A percentile compares a stretch with the other conserved stretches of the same genome.
phyloP scores from a whole-genome alignment of 92 coral and sea anemone genomes.

The Virgularia gustaviana region DNA sequence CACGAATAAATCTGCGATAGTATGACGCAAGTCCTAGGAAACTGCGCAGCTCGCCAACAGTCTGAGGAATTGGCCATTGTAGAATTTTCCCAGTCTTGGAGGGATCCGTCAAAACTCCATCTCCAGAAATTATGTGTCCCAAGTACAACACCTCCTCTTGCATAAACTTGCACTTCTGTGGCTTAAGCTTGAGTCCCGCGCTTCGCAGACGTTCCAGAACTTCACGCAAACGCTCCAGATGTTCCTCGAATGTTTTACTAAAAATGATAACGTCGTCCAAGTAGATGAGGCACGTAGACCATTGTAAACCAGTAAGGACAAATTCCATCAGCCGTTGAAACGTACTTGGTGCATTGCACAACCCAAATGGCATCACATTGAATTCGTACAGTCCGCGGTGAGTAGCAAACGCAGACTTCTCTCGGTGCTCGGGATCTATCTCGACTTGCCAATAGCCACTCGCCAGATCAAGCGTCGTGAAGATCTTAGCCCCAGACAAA shows the following conservation, averaged over 20 bases:
- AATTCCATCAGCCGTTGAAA: background rate
- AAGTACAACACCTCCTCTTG: background rate
- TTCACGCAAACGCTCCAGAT: background rate
- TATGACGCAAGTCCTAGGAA: background rate
- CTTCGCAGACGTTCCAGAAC: background rate
- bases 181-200: background rate
- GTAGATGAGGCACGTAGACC: conserved; percentile 5
- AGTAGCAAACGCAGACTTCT: background rate
- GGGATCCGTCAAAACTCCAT: background rate
- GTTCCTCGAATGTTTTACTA: background rate
- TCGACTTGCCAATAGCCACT: conserved; percentile 12
- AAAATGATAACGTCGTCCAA: background rate
- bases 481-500: conserved; percentile 4
- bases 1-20: background rate
- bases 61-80: background rate
- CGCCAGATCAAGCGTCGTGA: background rate
- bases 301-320: background rate
- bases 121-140: background rate
- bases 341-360: conserved; percentile 15
- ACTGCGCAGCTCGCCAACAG: background rate
- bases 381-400: conserved; percentile 4
- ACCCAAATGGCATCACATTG: conserved; percentile 15
- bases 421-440: conserved; percentile 2
- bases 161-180: background rate
- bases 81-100: background rate